Base-by-base conservation (phyloP, 2,797 vertebrate species). In the Yasuhikotakia modesta region DNA sequence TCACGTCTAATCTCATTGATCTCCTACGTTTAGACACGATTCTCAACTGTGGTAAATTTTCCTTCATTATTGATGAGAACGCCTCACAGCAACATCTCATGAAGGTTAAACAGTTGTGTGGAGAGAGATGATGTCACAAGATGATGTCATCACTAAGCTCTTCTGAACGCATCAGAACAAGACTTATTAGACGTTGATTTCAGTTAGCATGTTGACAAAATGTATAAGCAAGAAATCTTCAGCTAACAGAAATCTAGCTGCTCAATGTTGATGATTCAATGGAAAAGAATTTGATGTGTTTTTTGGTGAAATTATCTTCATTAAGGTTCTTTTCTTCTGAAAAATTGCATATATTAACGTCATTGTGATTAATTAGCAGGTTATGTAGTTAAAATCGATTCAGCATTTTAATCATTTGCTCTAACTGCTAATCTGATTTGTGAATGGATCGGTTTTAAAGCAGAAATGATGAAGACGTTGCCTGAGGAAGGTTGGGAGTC, bases 1-100 rank as follows among this genome's bases (percentile, higher is more conserved):
- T 67, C 21, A 11, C 13, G 1, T 58, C 30, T 30, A 13, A 82
- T 70, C 27, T 65, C 57, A 73, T 50, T 66, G 32, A 79, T 80
- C n/a, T 45, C 27, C 19, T 19, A 21, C 53, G 2, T 80, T 81
- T 79, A 52, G 52, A 58, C 70, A 52, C 6, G 1, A 32, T 45
- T 66, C 32, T 60, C 55, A 76, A 45, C 63, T 66, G 48, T 75
- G 57, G 32, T 78, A 75, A 70, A 76, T 75, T 58, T 69, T 11
- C 22, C 48, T 83, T 13, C 32, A 76, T 81, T 80, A 82, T 86
- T 75, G 52, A 79, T 76, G 21, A 72, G 45, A 77, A 73, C 39
- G 61, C 30, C 73, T 82, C 24, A 60, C 30, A 71, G 55, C 73
- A 16, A 73, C 67, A 14, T n/a, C 65, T 55, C 45, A 68, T 68